Evolutionary conservation across 2,113 vertebrate species (phyloP).

Genomic region (Percina caprodes): DNA sequence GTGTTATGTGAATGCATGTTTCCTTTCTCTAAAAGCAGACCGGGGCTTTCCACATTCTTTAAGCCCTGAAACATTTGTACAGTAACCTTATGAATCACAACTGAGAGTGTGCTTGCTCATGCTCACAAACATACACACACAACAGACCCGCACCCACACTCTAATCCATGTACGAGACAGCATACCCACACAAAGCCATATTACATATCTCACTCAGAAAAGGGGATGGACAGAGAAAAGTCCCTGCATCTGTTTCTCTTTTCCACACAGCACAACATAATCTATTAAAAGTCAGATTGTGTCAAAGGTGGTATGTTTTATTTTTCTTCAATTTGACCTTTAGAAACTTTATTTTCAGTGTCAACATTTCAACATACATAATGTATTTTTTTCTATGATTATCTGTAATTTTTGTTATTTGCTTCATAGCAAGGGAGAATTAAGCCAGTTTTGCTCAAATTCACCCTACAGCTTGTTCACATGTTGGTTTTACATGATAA

Average conservation of each 20-base stretch:
- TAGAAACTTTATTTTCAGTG: not conserved
- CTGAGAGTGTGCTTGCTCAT: slow-evolving; percentile 52
- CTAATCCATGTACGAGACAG: slow-evolving; percentile 38
- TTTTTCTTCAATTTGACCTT: not conserved
- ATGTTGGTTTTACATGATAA: not conserved
- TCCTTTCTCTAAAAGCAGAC: slow-evolving; percentile 70
- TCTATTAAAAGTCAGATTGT: slow-evolving; percentile 7
- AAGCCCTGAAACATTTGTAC: slow-evolving; percentile 68
- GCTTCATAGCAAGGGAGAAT: not conserved
- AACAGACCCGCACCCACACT: slow-evolving; percentile 54
- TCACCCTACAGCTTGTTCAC: not conserved
- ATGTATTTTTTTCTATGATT: too few relatives aligned
- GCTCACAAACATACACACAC: slow-evolving; percentile 40
- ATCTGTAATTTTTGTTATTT: not conserved
- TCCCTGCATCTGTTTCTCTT: slow-evolving; percentile 67
- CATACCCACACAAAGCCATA: slow-evolving; percentile 66
- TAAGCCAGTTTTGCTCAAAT: not conserved
- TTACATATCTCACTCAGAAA: slow-evolving; percentile 45
- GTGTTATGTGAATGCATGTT: slow-evolving; percentile 46
- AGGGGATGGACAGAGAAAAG: slow-evolving; percentile 68
- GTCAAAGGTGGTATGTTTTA: slow-evolving; percentile 28
- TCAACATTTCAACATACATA: not conserved
- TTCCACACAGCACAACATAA: slow-evolving; percentile 44
- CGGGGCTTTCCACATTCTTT: slow-evolving; percentile 78
- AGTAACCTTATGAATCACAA: slow-evolving; percentile 80